A percentile compares a stretch with the other conserved stretches of the same genome.
phyloP scores from a whole-genome alignment of 2,113 vertebrate genomes.

The Orycteropus afer region DNA sequence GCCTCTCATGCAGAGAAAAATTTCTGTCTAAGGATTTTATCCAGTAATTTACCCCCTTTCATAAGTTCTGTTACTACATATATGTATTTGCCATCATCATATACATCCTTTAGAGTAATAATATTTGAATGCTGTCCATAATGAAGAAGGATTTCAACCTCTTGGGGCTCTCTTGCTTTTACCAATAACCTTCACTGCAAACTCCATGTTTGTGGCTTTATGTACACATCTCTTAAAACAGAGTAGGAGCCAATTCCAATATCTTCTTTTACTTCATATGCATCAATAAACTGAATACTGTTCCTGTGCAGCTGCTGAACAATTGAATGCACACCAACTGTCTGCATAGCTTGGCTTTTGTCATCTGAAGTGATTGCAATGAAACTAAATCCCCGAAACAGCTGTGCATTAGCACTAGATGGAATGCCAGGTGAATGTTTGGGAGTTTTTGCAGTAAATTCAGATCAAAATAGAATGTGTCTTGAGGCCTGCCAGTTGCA shows the following conservation, averaged over 20 bases:
- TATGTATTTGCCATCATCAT: slow-evolving; percentile 92
- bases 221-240: slow-evolving; percentile 95
- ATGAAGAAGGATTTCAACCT: slow-evolving; percentile 97
- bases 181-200: slow-evolving; percentile 98
- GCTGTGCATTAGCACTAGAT: slow-evolving; percentile 97
- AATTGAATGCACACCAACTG: slow-evolving; percentile 89
- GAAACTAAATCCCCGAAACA: slow-evolving; percentile 99
- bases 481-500: slow-evolving; percentile 93
- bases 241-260: slow-evolving; percentile 98
- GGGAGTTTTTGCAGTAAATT: slow-evolving; percentile 98
- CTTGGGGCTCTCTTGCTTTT: slow-evolving; percentile 96
- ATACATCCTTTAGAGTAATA: slow-evolving; percentile 97
- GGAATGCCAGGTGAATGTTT: slow-evolving; percentile 98
- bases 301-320: slow-evolving; percentile 95
- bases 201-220: slow-evolving; percentile 96
- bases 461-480: slow-evolving; percentile 98
- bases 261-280: slow-evolving; percentile 97
- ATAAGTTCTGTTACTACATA: slow-evolving; percentile 94
- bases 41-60: slow-evolving; percentile 94
- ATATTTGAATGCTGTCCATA: slow-evolving; percentile 98
- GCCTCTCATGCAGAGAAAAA: slow-evolving; percentile 95
- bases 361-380: slow-evolving; percentile 96
- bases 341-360: slow-evolving; percentile 91
- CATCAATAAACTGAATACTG: slow-evolving; percentile 94
- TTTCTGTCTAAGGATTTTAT: slow-evolving; percentile 94